Evolutionary conservation across 30 jellyfish, hydroid and myxozoan species (phyloP), one percentile per base, ranked within the genome.

Genomic region (Aurelia sp.): DNA sequence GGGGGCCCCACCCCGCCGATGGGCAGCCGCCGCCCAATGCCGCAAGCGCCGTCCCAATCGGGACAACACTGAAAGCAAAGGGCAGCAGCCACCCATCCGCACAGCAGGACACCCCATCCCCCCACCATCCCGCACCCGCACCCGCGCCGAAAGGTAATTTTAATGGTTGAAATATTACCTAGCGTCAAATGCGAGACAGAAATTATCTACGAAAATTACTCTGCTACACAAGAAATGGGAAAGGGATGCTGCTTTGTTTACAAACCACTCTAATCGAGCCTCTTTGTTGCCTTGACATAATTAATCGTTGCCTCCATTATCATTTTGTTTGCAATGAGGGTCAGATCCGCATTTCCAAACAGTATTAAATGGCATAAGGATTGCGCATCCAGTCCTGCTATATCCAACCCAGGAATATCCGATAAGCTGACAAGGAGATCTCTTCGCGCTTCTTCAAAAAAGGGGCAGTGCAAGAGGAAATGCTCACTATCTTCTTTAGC

Each of bases 321-420:
- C 86, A 82, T 64, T 64, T 86, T 82, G 63, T 68, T 82, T 69
- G 92, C 86, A 58, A 67, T 69, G 67, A 16, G 85, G 78, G 92
- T 82, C 86, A 82, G 78, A 69, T 51, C 61, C 64, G 91, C 84
- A 81, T 81, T 81, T 21, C 91, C 84, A 50, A 63, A 81, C 3
- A 64, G 77, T 8, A 82, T 15, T 57, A 72, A 50, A 69, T 82
- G 68, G 35, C 92, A 68, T 82, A 82, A 33, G 73, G 85, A 82
- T 69, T 67, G 78, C 71, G 92, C 24, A 71, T 82, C 86, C 92
- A 52, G 74, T 82, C 73, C 81, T 83, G 80, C 87, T 59, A 69
- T 11, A 52, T 71, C 87, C 13, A 83, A 71, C 60, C 92, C 87
- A 55, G 77, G 74, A 83, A 83, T 40, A 69, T 82, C 83, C 68